Base-by-base conservation (phyloP, 1,140 invertebrate genomes). In the Drosophila lacteicornis region DNA sequence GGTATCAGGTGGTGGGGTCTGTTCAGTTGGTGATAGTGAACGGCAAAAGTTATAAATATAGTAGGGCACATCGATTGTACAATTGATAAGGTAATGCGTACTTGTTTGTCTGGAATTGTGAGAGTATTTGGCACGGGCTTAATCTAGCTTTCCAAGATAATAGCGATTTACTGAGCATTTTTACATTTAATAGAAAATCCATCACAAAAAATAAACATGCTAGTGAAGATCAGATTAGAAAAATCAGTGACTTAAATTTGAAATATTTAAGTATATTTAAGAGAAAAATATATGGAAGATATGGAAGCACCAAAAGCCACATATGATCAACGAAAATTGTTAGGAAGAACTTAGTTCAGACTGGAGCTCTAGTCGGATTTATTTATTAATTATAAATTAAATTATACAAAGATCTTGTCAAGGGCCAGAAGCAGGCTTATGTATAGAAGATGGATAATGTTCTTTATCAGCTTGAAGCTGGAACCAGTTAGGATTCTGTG, bases 11-110 rank as follows among this genome's bases (percentile, higher is more conserved):
- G 11, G 11, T 43, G 25, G 25, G 15, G 4, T 40, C 50, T 71
- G 46, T 38, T 71, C 25, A 30, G 47, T 46, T 22, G 22, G 27
- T 68, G 49, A 68, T 55, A 46, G 63, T 36, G 47, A 67, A 33
- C 1, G 22, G 50, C 15, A 53, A 53, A 40, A 60, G 22, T 38
- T 55, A 19, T 68, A 47, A 56, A 68, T 55, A 55, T 70, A 62
- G 47, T 27, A 66, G 30, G 25, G 12, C 43, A 15, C 42, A 27
- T 17, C 22, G 59, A 67, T 49, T 42, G 13, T 30, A 33, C 2
- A 50, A 43, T 17, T 50, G 65, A 68, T 70, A 70, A 69, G n/a
- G 12, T 8, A 19, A 27, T 8, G 42, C 56, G 43, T 36, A 49
- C 0, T 47, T 47, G 19, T 19, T 38, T 38, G 42, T 12, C 7